Conservation (phyloP, 2,888 invertebrate genomes). For the Odontothrips loti region DNA sequence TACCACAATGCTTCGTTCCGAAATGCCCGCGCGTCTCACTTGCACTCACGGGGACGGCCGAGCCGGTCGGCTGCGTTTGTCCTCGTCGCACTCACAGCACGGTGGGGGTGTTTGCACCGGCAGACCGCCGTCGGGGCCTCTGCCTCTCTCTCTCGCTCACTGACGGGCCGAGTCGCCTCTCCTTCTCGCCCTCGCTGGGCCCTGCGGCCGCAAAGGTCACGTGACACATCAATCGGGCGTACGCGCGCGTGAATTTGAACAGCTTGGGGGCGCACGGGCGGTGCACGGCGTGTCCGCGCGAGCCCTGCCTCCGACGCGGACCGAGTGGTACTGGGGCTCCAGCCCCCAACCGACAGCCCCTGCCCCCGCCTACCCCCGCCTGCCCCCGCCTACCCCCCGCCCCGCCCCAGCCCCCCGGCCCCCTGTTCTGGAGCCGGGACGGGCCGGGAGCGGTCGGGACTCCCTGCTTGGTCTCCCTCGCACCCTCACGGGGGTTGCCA, state of each 20-base stretch:
- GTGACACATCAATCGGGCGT: background rate
- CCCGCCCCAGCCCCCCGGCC: no score
- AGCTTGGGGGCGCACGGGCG: background rate
- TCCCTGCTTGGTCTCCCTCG: no score
- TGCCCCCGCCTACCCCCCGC: no score
- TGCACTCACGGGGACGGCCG: no score
- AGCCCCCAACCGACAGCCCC: background rate
- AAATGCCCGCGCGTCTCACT: background rate
- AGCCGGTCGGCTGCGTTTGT: no score
- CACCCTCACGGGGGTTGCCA: no score
- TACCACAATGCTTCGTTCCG: no score
- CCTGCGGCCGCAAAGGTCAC: background rate
- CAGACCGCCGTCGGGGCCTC: background rate
- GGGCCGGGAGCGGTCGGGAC: no score
- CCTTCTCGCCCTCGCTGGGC: background rate
- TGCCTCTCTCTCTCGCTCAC: background rate
- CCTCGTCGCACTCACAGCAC: no score
- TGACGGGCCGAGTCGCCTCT: background rate
- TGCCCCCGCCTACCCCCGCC: no score
- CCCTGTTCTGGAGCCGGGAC: no score
- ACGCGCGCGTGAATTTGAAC: background rate
- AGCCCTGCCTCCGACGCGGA: background rate
- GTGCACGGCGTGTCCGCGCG: background rate
- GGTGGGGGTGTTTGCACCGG: no score
- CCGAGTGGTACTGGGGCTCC: conserved; percentile 5